Conservation (phyloP, 2,113 vertebrate species). For the Saccopteryx bilineata region DNA sequence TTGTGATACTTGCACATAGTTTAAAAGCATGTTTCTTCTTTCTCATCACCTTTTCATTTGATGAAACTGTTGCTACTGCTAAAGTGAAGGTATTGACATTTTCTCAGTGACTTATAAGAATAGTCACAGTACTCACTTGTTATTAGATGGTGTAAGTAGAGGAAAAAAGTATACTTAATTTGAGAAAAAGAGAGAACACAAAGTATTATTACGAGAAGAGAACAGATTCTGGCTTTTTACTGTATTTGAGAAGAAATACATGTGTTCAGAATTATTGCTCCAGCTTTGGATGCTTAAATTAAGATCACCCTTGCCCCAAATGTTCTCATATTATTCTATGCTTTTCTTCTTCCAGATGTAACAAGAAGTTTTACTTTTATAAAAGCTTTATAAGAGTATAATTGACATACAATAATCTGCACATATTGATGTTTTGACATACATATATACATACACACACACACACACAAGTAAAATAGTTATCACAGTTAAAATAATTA, state of each 20-base stretch:
- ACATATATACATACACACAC: no score
- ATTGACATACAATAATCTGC: neutral
- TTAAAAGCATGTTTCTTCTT: constrained; percentile 41
- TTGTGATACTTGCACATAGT: neutral
- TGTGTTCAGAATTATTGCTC: neutral
- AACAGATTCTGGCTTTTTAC: neutral
- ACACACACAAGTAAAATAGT: neutral
- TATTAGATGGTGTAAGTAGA: neutral
- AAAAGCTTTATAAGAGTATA: neutral
- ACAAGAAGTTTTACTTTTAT: neutral
- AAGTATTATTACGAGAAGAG: neutral
- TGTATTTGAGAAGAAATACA: neutral
- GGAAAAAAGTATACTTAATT: constrained; percentile 10
- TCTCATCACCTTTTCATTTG: constrained; percentile 21
- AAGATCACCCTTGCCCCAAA: neutral
- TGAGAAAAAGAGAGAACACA: neutral
- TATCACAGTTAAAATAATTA: neutral
- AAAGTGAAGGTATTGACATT: neutral
- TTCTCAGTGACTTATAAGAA: neutral
- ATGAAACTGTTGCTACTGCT: constrained; percentile 19
- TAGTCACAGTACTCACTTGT: neutral
- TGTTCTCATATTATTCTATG: neutral
- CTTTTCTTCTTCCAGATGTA: neutral
- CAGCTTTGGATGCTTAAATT: neutral
- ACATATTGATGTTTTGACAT: neutral